Evolutionary conservation across 2,888 invertebrate species (phyloP).

Genomic region (Odontothrips loti): DNA sequence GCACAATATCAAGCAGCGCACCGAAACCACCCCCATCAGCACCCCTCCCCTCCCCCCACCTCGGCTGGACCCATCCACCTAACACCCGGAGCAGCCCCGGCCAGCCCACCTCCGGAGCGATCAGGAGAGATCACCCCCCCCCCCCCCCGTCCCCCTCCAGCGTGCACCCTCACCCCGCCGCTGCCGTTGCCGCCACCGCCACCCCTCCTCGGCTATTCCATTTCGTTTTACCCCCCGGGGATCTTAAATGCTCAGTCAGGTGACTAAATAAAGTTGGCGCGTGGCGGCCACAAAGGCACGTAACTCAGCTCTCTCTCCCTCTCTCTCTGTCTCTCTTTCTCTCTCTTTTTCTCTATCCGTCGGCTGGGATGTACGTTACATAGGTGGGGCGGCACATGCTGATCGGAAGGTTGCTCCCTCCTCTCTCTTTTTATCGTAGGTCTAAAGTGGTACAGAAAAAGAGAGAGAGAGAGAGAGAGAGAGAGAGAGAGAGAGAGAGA

Average conservation of each 20-base stretch:
- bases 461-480: no score
- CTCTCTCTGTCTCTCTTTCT: no score
- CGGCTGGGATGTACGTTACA: no score
- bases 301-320: no score
- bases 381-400: no score
- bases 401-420: background rate
- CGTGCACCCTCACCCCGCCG: background rate
- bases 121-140: background rate
- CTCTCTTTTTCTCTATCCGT: no score
- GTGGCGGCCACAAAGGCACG: background rate
- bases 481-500: no score
- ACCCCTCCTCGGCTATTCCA: background rate
- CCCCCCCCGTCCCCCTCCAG: background rate
- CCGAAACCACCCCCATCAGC: background rate
- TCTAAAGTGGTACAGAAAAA: no score
- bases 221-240: conserved; percentile 21
- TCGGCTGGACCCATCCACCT: conserved; percentile 3
- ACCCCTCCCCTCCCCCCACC: background rate
- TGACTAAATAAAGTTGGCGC: conserved; percentile 23
- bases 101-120: conserved; percentile 15
- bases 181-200: background rate
- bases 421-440: background rate
- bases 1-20: background rate
- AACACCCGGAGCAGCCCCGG: background rate
- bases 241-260: conserved; percentile 24